Base-by-base conservation (phyloP, 2,888 invertebrate species). In the Drosophila pegasa region DNA sequence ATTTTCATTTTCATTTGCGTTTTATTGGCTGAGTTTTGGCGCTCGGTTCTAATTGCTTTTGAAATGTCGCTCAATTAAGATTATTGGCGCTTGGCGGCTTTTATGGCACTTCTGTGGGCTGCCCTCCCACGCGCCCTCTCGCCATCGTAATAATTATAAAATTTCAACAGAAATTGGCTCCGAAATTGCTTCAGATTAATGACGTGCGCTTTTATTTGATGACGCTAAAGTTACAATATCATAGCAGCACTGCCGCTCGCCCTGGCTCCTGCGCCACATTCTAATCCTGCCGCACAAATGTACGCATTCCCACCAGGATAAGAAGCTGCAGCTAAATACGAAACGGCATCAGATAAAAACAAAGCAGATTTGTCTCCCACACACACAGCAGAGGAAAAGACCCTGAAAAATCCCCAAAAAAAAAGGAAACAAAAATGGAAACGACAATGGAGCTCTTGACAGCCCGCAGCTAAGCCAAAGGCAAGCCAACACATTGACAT, bases 11-110 rank as follows among this genome's bases (percentile, higher is more conserved):
- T 51, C 59, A 48, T 63, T 64, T 57, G 25, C 47, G n/a, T 71
- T 74, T 59, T 33, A 58, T 40, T 56, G 71, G 40, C 37, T 41
- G 45, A 31, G 38, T 55, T 57, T 47, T 62, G 57, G 51, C 31
- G 37, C 22, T 25, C 61, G 27, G 16, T 51, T 72, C 56, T 89
- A 90, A 88, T 85, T 80, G 75, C 78, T 64, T 70, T 67, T 63
- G 79, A 87, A 88, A 84, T 80, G 88, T 80, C 77, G 85, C 81
- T 79, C 90, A 91, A 91, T 92, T 91, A 92, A 89, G 88, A 86
- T 91, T 91, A 92, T 91, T 91, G 87, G 87, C 88, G 88, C 89
- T 87, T 83, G 82, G 88, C 66, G 71, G 64, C 66, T 82, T 89
- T 91, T 87, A 90, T 89, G 82, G 84, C 86, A 84, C 90, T 89